A percentile compares a stretch with the other conserved stretches of the same genome.
Evolutionary conservation across 53 echinoderm and acorn worm species (phyloP).

Genomic region (Paelopatides confundens): DNA sequence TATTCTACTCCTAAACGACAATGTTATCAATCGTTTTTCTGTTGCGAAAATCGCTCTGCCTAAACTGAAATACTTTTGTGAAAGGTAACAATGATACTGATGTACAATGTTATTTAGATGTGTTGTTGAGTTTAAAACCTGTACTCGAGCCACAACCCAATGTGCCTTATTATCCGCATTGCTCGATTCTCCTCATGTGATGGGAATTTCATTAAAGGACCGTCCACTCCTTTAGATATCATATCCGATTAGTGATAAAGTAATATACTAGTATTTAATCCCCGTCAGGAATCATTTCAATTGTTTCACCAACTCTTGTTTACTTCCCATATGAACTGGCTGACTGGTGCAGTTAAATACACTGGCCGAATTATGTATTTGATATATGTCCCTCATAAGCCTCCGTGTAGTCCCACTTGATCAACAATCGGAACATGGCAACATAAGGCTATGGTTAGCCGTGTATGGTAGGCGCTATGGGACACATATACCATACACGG

Average conservation of each 20-base stretch:
- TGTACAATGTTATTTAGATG: not conserved
- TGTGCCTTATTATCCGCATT: slow-evolving; percentile 5
- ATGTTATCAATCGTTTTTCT: slow-evolving; percentile 15
- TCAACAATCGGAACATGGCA: not conserved
- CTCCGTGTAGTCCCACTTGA: not conserved
- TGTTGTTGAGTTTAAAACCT: slow-evolving; percentile 35
- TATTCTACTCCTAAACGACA: slow-evolving; percentile 1
- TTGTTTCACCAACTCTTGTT: slow-evolving; percentile 36
- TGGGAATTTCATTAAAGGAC: not conserved
- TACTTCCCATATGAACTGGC: not conserved
- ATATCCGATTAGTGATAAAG: slow-evolving; percentile 43
- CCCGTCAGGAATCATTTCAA: slow-evolving; percentile 17
- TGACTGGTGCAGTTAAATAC: not conserved
- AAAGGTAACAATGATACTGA: not conserved
- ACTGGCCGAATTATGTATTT: slow-evolving; percentile 11
- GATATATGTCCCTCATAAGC: slow-evolving; percentile 24
- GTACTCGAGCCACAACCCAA: slow-evolving; percentile 13
- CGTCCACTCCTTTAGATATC: not conserved
- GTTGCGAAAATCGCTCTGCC: slow-evolving; percentile 14
- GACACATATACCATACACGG: too few species aligned
- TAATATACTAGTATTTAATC: slow-evolving; percentile 18
- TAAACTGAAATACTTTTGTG: slow-evolving; percentile 19
- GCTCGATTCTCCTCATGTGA: slow-evolving; percentile 6
- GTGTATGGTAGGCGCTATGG: too few species aligned
- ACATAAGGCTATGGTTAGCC: too few species aligned